Base-by-base conservation (phyloP, 2,113 vertebrate species). In the Orthonyx spaldingii region DNA sequence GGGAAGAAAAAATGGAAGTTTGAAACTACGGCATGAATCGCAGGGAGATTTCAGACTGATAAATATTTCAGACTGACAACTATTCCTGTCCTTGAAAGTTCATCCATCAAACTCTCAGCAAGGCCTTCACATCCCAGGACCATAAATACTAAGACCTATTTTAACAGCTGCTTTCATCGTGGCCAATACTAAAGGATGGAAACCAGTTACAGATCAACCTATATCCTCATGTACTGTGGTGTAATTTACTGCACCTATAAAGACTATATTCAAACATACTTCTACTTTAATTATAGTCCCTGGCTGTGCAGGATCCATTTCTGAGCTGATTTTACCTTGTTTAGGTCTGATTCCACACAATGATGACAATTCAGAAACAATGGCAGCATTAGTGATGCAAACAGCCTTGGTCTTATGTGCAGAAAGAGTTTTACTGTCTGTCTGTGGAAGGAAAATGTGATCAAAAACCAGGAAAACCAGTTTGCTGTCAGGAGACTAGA, bases 61-160 rank as follows among this genome's bases (percentile, higher is more conserved):
- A 94, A 97, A 97, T 97, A 97, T 94, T 96, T 94, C 94, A 97
- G 94, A 69, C 89, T 94, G 93, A 95, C 94, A 96, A 75, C 95
- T 96, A 96, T 96, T 97, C 89, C 95, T 92, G 91, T 95, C 94
- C 94, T 95, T 95, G 96, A 86, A 93, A 94, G 95, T 96, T 95
- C 91, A 96, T 97, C 82, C 86, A 95, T 97, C 96, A 96, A 84
- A 84, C 65, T 93, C 93, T 78, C 94, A 94, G 96, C 93, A 94
- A 95, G 93, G 95, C 91, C 80, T 96, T 90, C 91, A 75, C 84
- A 60, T 94, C 89, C 72, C 86, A 87, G 77, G 56, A 84, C 80
- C 96, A 94, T 97, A 96, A 97, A 97, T 97, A 96, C 95, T 66
- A 35, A 91, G 86, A 66, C 86, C 89, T 93, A 75, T 92, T 97